Percentiles rank a stretch among this genome's conserved stretches.
These are phyloP conservation scores for Temnopleurus reevesii DNA, from an alignment of 53 echinoderm and acorn worm species.

Conservation along the genomic window DNA sequence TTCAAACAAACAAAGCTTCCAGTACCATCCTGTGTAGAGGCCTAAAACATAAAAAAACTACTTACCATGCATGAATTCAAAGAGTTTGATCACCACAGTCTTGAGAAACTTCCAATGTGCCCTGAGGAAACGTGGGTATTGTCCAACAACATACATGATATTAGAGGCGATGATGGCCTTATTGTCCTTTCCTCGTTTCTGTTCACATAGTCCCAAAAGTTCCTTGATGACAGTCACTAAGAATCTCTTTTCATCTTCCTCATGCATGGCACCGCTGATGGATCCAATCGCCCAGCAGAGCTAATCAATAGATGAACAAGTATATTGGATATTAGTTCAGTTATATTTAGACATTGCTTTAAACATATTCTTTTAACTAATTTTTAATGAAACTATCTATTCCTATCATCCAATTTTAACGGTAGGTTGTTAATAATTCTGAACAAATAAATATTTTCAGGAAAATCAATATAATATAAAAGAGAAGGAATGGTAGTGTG, in stretches of 20 bases:
- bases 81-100: conserved; percentile 97
- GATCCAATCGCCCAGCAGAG: conserved; percentile 99
- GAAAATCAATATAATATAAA: too few relatives aligned
- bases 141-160: conserved; percentile 99
- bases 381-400: too few relatives aligned
- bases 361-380: too few relatives aligned
- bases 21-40: too few relatives aligned
- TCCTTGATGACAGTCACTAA: conserved; percentile 98
- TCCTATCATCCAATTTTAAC: too few relatives aligned
- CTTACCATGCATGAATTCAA: conserved; percentile 99
- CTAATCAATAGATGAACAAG: conserved; percentile 38
- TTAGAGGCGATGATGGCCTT: conserved; percentile 99
- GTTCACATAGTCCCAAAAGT: conserved; percentile 92
- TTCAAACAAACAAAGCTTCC: too few relatives aligned
- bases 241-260: conserved; percentile 98
- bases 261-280: conserved; percentile 99
- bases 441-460: too few relatives aligned
- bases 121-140: conserved; percentile 95
- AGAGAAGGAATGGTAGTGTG: too few relatives aligned
- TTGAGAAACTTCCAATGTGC: conserved; percentile 99
- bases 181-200: conserved; percentile 99
- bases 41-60: neutral
- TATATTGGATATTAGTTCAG: neutral
- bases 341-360: neutral
- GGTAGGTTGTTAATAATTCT: too few relatives aligned